These are phyloP conservation scores for Tanaodytes sp. DNA, from an alignment of 2,888 invertebrate species.

Conservation along the genomic window DNA sequence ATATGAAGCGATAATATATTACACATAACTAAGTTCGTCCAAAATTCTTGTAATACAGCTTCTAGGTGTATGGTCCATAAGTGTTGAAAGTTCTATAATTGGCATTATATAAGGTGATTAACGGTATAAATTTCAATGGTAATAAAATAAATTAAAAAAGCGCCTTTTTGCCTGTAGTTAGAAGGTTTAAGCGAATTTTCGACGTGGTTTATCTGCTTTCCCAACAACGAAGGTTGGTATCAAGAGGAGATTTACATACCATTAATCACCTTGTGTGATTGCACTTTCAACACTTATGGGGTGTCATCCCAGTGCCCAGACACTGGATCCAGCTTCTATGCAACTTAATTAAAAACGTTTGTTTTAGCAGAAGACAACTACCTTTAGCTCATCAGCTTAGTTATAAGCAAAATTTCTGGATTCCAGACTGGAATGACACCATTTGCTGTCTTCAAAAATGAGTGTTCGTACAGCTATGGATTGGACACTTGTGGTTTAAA, in stretches of 20 bases:
- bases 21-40: neutral
- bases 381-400: too few species aligned
- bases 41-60: constrained; percentile 4
- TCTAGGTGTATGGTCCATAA: constrained; percentile 1
- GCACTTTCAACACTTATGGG: constrained; percentile 5
- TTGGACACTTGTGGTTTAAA: constrained; percentile 27
- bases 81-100: constrained; percentile 2
- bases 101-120: constrained; percentile 2
- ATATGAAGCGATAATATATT: constrained; percentile 5
- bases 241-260: constrained; percentile 5
- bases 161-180: constrained; percentile 4
- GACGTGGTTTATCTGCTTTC: constrained; percentile 3
- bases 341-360: neutral
- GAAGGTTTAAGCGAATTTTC: constrained; percentile 5
- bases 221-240: constrained; percentile 5
- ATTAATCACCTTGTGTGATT: constrained; percentile 5
- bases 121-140: constrained; percentile 4
- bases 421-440: too few species aligned
- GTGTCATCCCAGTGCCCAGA: neutral
- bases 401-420: neutral
- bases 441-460: too few species aligned
- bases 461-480: too few species aligned
- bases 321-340: neutral
- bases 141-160: constrained; percentile 5
- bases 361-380: neutral